A percentile compares a stretch with the other conserved stretches of the same genome.
Conservation (phyloP, 1,140 invertebrate genomes). For the Drosophila nannoptera region DNA sequence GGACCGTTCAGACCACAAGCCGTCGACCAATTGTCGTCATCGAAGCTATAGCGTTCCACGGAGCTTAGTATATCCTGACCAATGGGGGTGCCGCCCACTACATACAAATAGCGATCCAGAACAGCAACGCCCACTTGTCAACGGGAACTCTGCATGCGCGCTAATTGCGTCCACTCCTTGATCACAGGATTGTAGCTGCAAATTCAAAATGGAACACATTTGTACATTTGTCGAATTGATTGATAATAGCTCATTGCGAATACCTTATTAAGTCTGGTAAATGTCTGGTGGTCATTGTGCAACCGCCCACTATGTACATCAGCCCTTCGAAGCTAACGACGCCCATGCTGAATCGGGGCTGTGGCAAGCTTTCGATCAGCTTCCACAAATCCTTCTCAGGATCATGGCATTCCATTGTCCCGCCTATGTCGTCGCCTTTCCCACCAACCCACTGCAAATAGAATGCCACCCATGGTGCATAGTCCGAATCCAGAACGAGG, state of each 20-base stretch:
- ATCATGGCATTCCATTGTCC: slow-evolving; percentile 94
- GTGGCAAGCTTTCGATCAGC: slow-evolving; percentile 88
- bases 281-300: slow-evolving; percentile 91
- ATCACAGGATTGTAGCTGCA: slow-evolving; percentile 87
- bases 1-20: slow-evolving; percentile 87
- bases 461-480: slow-evolving; percentile 88
- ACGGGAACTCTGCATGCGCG: slow-evolving; percentile 90
- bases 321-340: slow-evolving; percentile 89
- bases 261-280: slow-evolving; percentile 85
- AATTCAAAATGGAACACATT: slow-evolving; percentile 7
- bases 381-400: slow-evolving; percentile 89
- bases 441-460: slow-evolving; percentile 96
- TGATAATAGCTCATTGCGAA: slow-evolving; percentile 47
- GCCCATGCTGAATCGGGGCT: slow-evolving; percentile 94
- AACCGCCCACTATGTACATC: slow-evolving; percentile 95
- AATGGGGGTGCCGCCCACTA: slow-evolving; percentile 92
- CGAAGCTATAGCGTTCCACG: slow-evolving; percentile 94
- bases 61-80: slow-evolving; percentile 88
- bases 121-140: slow-evolving; percentile 95
- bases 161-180: slow-evolving; percentile 87
- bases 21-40: slow-evolving; percentile 89
- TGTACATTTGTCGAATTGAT: neutral
- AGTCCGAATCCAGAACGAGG: slow-evolving; percentile 95
- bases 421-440: slow-evolving; percentile 94
- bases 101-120: slow-evolving; percentile 87